Evolutionary conservation across 1,140 invertebrate genomes (phyloP).

Genomic region (Globodera ellingtonae): DNA sequence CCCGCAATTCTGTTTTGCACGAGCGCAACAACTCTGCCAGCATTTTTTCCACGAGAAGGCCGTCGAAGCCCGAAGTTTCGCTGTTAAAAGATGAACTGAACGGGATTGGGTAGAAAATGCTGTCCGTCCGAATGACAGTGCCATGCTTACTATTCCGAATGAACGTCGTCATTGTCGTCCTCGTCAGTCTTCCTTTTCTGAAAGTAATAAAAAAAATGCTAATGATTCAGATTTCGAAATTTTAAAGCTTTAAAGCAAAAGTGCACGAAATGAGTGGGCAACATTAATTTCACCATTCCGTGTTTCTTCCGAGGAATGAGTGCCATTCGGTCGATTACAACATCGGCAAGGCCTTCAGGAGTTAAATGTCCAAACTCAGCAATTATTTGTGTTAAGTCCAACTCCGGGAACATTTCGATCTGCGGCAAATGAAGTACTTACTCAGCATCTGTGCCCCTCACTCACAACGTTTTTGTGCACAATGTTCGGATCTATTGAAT

Average conservation of each 20-base stretch:
- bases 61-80: background rate
- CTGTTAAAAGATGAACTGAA: background rate
- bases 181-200: slow-evolving; percentile 2
- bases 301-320: slow-evolving; percentile 29
- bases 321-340: slow-evolving; percentile 27
- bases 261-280: background rate
- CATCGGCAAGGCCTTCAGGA: slow-evolving; percentile 15
- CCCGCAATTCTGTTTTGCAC: slow-evolving; percentile 5
- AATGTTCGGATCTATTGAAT: background rate
- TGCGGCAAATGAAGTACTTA: background rate
- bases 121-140: background rate
- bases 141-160: slow-evolving; percentile 3
- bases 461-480: background rate
- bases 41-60: slow-evolving; percentile 16
- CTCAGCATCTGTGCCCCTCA: background rate
- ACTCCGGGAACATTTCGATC: slow-evolving; percentile 38
- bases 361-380: slow-evolving; percentile 22
- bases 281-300: slow-evolving; percentile 15
- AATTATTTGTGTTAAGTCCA: slow-evolving; percentile 22
- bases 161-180: background rate
- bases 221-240: background rate
- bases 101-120: background rate
- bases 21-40: background rate
- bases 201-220: background rate
- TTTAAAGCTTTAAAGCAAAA: background rate